Percentiles rank a stretch among this genome's conserved stretches.
Evolutionary conservation across 2,797 vertebrate genomes (phyloP).

Genomic region (Phaenicophaeus curvirostris): DNA sequence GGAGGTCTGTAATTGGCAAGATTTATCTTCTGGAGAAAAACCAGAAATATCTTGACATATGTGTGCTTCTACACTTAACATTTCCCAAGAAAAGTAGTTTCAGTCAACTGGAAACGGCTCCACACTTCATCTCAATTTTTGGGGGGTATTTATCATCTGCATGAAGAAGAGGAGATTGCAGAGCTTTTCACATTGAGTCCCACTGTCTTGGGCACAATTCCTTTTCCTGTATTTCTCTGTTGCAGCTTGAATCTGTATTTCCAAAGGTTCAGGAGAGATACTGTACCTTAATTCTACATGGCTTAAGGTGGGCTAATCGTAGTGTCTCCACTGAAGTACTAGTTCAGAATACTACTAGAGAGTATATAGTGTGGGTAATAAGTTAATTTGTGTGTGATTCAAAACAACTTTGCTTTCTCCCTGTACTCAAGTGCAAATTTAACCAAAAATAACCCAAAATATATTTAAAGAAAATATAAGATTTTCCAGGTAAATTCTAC

Average conservation of each 20-base stretch:
- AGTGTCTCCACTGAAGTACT: neutral
- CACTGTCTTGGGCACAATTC: neutral
- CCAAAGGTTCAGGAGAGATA: neutral
- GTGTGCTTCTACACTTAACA: neutral
- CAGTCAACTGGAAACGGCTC: neutral
- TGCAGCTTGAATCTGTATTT: neutral
- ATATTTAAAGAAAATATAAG: neutral
- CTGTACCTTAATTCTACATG: neutral
- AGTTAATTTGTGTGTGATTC: neutral
- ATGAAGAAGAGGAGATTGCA: neutral
- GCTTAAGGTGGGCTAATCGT: neutral
- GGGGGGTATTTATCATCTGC: too few relatives aligned
- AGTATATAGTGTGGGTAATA: neutral
- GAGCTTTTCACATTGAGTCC: neutral
- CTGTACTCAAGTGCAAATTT: neutral
- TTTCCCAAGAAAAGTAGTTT: neutral
- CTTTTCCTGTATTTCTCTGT: neutral
- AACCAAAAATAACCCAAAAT: neutral
- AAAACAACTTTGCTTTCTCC: neutral
- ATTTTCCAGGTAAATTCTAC: neutral
- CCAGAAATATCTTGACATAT: neutral
- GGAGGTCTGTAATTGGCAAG: neutral
- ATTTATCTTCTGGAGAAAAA: neutral
- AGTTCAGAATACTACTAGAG: neutral
- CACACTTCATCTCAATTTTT: neutral